phyloP scores from a whole-genome alignment of 2,888 invertebrate genomes.

The Copidosoma aretas region DNA sequence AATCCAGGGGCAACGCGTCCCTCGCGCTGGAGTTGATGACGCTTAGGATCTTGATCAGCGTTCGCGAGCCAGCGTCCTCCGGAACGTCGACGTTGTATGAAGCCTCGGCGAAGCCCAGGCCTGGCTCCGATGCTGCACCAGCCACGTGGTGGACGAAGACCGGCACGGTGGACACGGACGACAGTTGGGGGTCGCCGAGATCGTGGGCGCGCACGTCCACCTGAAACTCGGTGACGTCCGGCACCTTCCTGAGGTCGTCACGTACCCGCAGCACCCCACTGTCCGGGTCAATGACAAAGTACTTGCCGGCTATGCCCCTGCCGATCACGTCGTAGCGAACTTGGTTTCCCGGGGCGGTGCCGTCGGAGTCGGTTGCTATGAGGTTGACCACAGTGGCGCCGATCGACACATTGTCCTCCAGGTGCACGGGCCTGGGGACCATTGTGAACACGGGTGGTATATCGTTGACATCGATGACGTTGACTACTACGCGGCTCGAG shows the following conservation, averaged over 20 bases:
- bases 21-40: slow-evolving; percentile 78
- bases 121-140: slow-evolving; percentile 73
- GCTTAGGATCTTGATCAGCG: slow-evolving; percentile 74
- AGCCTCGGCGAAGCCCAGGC: slow-evolving; percentile 87
- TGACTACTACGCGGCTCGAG: slow-evolving; percentile 76
- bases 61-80: slow-evolving; percentile 76
- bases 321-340: slow-evolving; percentile 81
- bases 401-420: slow-evolving; percentile 83
- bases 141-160: slow-evolving; percentile 85
- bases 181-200: slow-evolving; percentile 83
- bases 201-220: slow-evolving; percentile 76
- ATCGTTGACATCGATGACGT: slow-evolving; percentile 86
- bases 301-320: slow-evolving; percentile 80
- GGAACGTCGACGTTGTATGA: slow-evolving; percentile 82
- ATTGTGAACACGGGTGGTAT: slow-evolving; percentile 86
- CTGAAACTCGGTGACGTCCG: slow-evolving; percentile 82
- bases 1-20: slow-evolving; percentile 66
- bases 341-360: slow-evolving; percentile 81
- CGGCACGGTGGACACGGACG: slow-evolving; percentile 80
- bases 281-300: slow-evolving; percentile 87
- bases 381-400: slow-evolving; percentile 82
- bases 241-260: slow-evolving; percentile 84
- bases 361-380: slow-evolving; percentile 82
- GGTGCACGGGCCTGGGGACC: slow-evolving; percentile 80
- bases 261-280: slow-evolving; percentile 81